These are phyloP conservation scores for Volucella zonaria DNA, from an alignment of 2,888 invertebrate species.

Conservation along the genomic window DNA sequence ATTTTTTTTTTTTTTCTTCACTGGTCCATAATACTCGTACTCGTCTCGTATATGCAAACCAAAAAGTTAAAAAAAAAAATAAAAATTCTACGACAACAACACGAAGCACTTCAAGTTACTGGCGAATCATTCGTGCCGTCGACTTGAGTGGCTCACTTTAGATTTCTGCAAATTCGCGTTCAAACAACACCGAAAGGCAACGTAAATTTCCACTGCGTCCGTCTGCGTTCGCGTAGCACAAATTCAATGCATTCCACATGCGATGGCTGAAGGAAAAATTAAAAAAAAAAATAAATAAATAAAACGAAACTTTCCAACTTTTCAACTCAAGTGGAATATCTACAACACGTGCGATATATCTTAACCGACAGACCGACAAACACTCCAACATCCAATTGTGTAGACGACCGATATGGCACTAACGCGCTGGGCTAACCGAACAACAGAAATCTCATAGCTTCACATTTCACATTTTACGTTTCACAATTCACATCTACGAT, in stretches of 20 bases:
- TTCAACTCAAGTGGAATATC: constrained; percentile 10
- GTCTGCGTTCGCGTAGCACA: no score
- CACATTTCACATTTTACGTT: background rate
- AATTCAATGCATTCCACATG: constrained; percentile 8
- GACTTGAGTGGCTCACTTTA: no score
- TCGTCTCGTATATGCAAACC: no score
- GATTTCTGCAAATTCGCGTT: no score
- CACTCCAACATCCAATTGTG: constrained; percentile 70
- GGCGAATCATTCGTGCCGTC: no score
- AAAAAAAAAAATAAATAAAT: background rate
- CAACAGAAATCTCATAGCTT: constrained; percentile 51
- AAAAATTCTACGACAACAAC: constrained; percentile 1
- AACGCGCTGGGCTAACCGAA: constrained; percentile 46
- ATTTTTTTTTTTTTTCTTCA: no score
- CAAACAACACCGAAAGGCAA: no score
- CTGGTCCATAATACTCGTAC: no score
- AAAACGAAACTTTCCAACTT: constrained; percentile 9
- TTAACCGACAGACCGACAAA: constrained; percentile 66
- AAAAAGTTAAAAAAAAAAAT: constrained; percentile 2
- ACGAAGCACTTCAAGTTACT: background rate
- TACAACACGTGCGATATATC: constrained; percentile 66
- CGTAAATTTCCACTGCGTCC: no score
- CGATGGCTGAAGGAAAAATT: background rate
- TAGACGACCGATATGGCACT: constrained; percentile 72
- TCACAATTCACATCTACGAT: constrained; percentile 6